phyloP scores from a whole-genome alignment of 1,140 invertebrate species.

The Idris sp. region DNA sequence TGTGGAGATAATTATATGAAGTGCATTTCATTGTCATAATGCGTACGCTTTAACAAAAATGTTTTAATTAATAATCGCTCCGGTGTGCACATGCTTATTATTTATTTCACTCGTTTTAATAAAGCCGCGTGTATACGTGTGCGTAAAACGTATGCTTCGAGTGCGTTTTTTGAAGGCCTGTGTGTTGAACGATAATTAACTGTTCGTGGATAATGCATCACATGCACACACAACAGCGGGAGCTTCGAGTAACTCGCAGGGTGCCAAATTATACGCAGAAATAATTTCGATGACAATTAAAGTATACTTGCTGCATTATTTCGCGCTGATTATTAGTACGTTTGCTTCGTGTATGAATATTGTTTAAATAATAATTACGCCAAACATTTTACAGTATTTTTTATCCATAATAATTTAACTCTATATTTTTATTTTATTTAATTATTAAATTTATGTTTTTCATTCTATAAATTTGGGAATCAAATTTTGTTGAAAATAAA shows the following conservation, averaged over 20 bases:
- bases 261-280: constrained; percentile 55
- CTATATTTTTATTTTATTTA: too few relatives aligned
- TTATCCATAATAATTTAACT: too few relatives aligned
- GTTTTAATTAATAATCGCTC: constrained; percentile 46
- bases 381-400: too few relatives aligned
- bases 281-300: constrained; percentile 50
- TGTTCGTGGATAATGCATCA: constrained; percentile 51
- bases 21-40: constrained; percentile 32
- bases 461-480: too few relatives aligned
- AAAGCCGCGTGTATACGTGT: constrained; percentile 37
- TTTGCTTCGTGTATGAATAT: too few relatives aligned
- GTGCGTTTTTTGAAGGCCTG: constrained; percentile 41
- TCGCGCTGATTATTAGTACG: too few relatives aligned
- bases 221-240: constrained; percentile 43
- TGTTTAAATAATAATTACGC: constrained; percentile 35
- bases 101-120: constrained; percentile 51
- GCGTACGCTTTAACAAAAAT: constrained; percentile 29
- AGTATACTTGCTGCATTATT: constrained; percentile 35
- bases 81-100: constrained; percentile 21
- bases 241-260: constrained; percentile 44
- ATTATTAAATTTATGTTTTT: too few relatives aligned
- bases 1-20: constrained; percentile 25
- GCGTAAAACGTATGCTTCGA: constrained; percentile 26
- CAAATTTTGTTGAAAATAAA: too few relatives aligned
- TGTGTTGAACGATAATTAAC: constrained; percentile 52